Conservation (phyloP, 2,113 vertebrate genomes). For the Phaethon lepturus region DNA sequence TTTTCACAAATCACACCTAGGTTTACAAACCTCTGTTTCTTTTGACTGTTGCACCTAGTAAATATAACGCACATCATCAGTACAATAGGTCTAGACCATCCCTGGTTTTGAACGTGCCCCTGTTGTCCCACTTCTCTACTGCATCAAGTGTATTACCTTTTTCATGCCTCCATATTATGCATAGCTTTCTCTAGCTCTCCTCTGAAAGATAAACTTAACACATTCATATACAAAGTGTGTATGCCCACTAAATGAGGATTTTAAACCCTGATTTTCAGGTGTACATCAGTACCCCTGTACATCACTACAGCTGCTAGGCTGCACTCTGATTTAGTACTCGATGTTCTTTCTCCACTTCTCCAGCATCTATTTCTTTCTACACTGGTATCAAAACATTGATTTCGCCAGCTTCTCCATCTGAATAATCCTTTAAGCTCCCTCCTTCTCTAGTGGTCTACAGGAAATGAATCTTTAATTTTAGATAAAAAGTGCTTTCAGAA, state of each 20-base stretch:
- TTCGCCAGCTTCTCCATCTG: neutral
- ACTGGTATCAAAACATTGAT: neutral
- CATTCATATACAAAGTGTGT: neutral
- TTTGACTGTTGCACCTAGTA: neutral
- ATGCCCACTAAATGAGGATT: neutral
- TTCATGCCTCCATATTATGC: neutral
- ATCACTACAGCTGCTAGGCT: neutral
- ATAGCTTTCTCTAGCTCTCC: neutral
- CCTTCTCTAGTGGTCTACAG: neutral
- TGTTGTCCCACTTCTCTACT: neutral
- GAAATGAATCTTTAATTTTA: neutral
- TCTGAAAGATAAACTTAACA: neutral
- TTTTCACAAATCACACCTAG: neutral
- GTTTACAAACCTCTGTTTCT: neutral
- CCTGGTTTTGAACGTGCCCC: neutral
- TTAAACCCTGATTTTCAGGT: neutral
- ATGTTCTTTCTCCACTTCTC: neutral
- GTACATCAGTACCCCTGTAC: neutral
- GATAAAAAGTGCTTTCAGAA: neutral
- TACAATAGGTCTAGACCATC: neutral
- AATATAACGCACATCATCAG: neutral
- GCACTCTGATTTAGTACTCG: neutral
- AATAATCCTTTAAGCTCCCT: neutral
- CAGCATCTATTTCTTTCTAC: neutral
- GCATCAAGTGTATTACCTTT: neutral